phyloP scores from a whole-genome alignment of 2,113 vertebrate genomes.

The Salvelinus namaycush region DNA sequence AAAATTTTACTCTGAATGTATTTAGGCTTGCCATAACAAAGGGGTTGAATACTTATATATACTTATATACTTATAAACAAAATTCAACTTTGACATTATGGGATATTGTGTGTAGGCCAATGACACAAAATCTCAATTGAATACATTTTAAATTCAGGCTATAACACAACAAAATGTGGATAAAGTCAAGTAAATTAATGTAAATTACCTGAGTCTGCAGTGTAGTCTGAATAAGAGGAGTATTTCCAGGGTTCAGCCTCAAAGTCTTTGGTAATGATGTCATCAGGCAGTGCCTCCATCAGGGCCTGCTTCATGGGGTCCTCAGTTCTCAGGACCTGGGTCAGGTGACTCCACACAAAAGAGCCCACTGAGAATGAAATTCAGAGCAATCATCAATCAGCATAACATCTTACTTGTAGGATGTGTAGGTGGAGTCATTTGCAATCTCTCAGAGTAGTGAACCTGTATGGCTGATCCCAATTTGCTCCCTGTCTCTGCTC shows the following conservation, averaged over 20 bases:
- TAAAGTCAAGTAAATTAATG: too few species aligned
- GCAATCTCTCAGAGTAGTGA: too few species aligned
- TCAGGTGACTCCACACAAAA: conserved; percentile 88
- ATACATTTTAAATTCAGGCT: too few species aligned
- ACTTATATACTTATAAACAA: too few species aligned
- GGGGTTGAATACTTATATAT: too few species aligned
- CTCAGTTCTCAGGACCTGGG: conserved; percentile 80
- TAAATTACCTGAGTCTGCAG: conserved; percentile 72
- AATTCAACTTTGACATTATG: too few species aligned
- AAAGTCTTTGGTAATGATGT: conserved; percentile 84
- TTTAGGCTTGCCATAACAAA: too few species aligned
- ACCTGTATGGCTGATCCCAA: neutral
- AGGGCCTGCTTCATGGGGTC: conserved; percentile 82
- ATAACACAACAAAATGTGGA: too few species aligned
- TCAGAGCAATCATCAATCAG: neutral
- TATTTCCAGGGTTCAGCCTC: conserved; percentile 82
- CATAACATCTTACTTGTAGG: neutral
- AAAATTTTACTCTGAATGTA: too few species aligned
- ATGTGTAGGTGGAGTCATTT: too few species aligned
- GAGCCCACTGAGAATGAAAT: conserved; percentile 77
- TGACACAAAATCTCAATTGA: too few species aligned
- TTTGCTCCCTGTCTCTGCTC: neutral
- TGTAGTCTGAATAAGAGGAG: conserved; percentile 84
- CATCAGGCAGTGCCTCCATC: conserved; percentile 77
- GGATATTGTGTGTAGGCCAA: too few species aligned